Evolutionary conservation across 1,140 invertebrate genomes (phyloP).

Genomic region (Bombus pyrosoma): DNA sequence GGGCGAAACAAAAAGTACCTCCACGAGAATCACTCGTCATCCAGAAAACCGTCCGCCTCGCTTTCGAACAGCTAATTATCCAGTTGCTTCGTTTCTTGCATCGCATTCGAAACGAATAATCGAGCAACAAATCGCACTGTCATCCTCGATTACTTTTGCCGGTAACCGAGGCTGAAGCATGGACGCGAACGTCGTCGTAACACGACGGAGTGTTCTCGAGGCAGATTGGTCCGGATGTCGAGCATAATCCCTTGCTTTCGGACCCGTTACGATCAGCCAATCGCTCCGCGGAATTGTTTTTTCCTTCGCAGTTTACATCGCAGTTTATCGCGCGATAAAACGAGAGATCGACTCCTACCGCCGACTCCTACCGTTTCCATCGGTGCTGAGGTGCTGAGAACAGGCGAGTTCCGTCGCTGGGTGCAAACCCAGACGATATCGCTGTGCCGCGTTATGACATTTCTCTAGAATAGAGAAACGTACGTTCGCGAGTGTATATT

Average conservation of each 20-base stretch:
- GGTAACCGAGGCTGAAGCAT: not conserved
- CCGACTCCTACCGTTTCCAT: too few species aligned
- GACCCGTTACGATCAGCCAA: constrained; percentile 1
- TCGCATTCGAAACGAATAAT: not conserved
- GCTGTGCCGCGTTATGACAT: not conserved
- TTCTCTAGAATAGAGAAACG: not conserved
- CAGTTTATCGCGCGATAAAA: constrained; percentile 22
- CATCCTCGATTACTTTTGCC: not conserved
- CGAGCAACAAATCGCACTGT: not conserved
- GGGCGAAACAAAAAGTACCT: too few species aligned
- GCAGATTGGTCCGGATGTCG: not conserved
- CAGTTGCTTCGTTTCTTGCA: not conserved
- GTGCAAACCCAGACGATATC: constrained; percentile 10
- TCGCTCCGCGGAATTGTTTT: constrained; percentile 9
- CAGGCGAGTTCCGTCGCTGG: not conserved
- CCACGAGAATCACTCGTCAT: not conserved
- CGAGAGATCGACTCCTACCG: too few species aligned
- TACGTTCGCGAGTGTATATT: not conserved
- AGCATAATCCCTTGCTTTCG: not conserved
- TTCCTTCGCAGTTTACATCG: constrained; percentile 22
- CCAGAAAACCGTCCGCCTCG: not conserved
- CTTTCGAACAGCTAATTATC: not conserved
- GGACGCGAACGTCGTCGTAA: constrained; percentile 3
- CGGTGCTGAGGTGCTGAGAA: too few species aligned
- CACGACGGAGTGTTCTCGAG: not conserved